Evolutionary conservation across 1,140 invertebrate genomes (phyloP).

Genomic region (Harpegnathos saltator): DNA sequence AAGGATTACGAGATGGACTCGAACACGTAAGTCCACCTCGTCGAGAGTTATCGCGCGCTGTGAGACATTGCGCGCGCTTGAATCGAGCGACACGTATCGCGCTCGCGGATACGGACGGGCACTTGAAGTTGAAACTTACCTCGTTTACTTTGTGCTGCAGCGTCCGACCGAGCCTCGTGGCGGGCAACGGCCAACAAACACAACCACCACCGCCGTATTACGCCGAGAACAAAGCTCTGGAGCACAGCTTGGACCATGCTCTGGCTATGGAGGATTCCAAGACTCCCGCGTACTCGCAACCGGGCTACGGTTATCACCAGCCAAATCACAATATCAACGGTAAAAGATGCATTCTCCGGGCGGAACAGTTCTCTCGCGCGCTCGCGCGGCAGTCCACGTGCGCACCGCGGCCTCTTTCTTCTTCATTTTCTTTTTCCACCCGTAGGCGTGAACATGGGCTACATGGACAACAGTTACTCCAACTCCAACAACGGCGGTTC

Average conservation of each 20-base stretch:
- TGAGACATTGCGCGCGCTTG: background rate
- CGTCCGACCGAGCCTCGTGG: conserved; percentile 91
- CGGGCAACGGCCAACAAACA: conserved; percentile 89
- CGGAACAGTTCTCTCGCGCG: no score
- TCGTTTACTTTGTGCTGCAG: conserved; percentile 77
- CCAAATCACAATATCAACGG: conserved; percentile 90
- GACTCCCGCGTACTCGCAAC: conserved; percentile 92
- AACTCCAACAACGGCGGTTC: conserved; percentile 97
- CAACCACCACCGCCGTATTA: conserved; percentile 94
- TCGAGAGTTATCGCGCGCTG: background rate
- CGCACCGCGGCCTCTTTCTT: no score
- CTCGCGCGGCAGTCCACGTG: no score
- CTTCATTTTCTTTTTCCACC: no score
- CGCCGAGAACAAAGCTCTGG: conserved; percentile 96
- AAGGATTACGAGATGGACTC: conserved; percentile 97
- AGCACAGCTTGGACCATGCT: conserved; percentile 94
- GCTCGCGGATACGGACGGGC: conserved; percentile 3
- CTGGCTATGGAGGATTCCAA: conserved; percentile 93
- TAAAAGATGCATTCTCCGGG: no score
- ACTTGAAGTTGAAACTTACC: background rate
- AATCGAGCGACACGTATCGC: background rate
- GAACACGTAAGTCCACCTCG: conserved; percentile 84
- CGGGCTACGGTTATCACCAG: conserved; percentile 93
- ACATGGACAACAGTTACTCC: conserved; percentile 96
- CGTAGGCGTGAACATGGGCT: conserved; percentile 93